Evolutionary conservation across 2,888 invertebrate genomes (phyloP).

Genomic region (Callyntrura sp.): DNA sequence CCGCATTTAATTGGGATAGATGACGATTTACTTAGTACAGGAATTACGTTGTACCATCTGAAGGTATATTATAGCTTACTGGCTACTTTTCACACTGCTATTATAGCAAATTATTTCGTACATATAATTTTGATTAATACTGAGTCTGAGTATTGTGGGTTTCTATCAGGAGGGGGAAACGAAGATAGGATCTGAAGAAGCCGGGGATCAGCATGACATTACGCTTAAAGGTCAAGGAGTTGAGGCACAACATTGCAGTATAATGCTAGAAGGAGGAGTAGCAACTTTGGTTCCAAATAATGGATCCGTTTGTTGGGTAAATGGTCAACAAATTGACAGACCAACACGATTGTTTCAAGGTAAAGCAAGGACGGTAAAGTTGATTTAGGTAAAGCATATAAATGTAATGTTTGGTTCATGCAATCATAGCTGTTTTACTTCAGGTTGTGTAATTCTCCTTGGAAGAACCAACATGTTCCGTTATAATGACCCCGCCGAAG

Average conservation of each 20-base stretch:
- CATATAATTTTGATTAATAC: too few relatives aligned
- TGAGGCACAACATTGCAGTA: slow-evolving; percentile 92
- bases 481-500: slow-evolving; percentile 96
- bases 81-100: too few relatives aligned
- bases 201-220: slow-evolving; percentile 90
- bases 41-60: slow-evolving; percentile 95
- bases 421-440: background rate
- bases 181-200: slow-evolving; percentile 92
- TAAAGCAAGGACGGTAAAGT: slow-evolving; percentile 81
- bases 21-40: slow-evolving; percentile 95
- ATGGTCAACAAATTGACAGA: slow-evolving; percentile 91
- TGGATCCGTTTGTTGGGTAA: slow-evolving; percentile 93
- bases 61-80: slow-evolving; percentile 87
- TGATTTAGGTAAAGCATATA: too few relatives aligned
- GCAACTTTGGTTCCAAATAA: slow-evolving; percentile 91
- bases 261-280: slow-evolving; percentile 90
- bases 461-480: slow-evolving; percentile 94
- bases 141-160: slow-evolving; percentile 14
- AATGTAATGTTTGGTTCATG: too few relatives aligned
- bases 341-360: slow-evolving; percentile 92
- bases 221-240: slow-evolving; percentile 92
- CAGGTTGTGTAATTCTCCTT: slow-evolving; percentile 91
- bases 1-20: slow-evolving; percentile 97
- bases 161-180: slow-evolving; percentile 92
- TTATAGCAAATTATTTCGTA: too few relatives aligned